phyloP scores from a whole-genome alignment of 2,888 invertebrate genomes.

The Ophion costatus region DNA sequence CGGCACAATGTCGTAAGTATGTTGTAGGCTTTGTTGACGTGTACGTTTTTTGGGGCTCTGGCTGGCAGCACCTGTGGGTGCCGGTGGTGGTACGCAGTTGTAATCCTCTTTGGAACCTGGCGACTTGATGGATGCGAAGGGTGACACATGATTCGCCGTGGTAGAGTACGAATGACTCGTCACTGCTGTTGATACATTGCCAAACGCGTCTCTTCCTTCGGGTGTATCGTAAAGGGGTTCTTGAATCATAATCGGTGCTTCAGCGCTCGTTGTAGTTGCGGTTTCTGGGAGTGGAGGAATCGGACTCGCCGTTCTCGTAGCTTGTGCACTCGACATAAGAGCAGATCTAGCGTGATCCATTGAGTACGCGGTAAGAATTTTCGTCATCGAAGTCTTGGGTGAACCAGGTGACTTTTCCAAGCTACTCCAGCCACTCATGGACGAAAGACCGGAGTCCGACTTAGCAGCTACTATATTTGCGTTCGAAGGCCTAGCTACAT shows the following conservation, averaged over 20 bases:
- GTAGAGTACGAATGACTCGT: constrained; percentile 73
- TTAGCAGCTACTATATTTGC: constrained; percentile 89
- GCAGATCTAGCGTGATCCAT: constrained; percentile 76
- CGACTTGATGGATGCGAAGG: constrained; percentile 85
- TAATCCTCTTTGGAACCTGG: constrained; percentile 84
- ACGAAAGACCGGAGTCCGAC: constrained; percentile 94
- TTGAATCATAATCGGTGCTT: constrained; percentile 72
- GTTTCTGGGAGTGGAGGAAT: constrained; percentile 78
- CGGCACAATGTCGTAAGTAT: constrained; percentile 76
- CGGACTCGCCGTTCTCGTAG: constrained; percentile 75
- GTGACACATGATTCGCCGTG: constrained; percentile 84
- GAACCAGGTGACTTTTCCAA: constrained; percentile 94
- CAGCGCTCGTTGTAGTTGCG: constrained; percentile 63
- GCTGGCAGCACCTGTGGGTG: constrained; percentile 79
- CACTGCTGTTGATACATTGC: constrained; percentile 70
- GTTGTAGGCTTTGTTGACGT: constrained; percentile 78
- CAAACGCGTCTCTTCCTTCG: constrained; percentile 79
- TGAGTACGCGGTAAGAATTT: constrained; percentile 79
- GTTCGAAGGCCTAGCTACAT: constrained; percentile 86
- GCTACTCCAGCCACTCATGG: constrained; percentile 94
- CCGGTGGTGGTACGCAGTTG: constrained; percentile 85
- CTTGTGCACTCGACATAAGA: constrained; percentile 72
- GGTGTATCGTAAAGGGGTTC: constrained; percentile 81
- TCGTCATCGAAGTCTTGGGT: constrained; percentile 87
- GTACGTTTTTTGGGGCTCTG: constrained; percentile 84